phyloP scores from a whole-genome alignment of 2,888 invertebrate species.

The Sphaeridia pumilis region DNA sequence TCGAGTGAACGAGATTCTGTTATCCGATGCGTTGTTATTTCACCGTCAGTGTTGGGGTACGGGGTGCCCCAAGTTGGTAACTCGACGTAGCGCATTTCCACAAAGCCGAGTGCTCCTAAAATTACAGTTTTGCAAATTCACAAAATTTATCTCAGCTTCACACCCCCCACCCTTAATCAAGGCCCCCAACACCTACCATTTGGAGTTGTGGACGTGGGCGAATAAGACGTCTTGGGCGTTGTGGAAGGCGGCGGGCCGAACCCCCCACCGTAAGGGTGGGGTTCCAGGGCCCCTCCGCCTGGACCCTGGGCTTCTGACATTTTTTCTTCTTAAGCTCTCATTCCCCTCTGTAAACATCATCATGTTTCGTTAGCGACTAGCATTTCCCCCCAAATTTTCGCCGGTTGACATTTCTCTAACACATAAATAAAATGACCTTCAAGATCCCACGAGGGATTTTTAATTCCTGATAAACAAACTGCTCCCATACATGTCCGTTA shows the following conservation, averaged over 20 bases:
- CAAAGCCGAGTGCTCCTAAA: too few relatives aligned
- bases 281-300: constrained; percentile 44
- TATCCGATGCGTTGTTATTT: constrained; percentile 26
- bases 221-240: constrained; percentile 23
- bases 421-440: too few relatives aligned
- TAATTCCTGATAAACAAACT: too few relatives aligned
- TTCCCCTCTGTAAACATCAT: not conserved
- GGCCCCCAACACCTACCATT: too few relatives aligned
- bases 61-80: constrained; percentile 29
- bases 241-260: constrained; percentile 26
- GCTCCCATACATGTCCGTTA: too few relatives aligned
- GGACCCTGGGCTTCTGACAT: constrained; percentile 47
- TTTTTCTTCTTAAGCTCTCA: not conserved
- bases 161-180: too few relatives aligned
- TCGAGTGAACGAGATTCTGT: constrained; percentile 28
- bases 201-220: constrained; percentile 17
- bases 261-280: constrained; percentile 28
- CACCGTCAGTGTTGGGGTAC: constrained; percentile 18
- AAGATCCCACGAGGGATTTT: too few relatives aligned
- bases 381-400: too few relatives aligned
- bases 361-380: too few relatives aligned
- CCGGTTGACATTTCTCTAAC: too few relatives aligned
- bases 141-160: not conserved
- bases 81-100: constrained; percentile 34
- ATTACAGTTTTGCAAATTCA: too few relatives aligned